These are phyloP conservation scores for Adelognathus sp. DNA, from an alignment of 2,888 invertebrate species.

Conservation along the genomic window DNA sequence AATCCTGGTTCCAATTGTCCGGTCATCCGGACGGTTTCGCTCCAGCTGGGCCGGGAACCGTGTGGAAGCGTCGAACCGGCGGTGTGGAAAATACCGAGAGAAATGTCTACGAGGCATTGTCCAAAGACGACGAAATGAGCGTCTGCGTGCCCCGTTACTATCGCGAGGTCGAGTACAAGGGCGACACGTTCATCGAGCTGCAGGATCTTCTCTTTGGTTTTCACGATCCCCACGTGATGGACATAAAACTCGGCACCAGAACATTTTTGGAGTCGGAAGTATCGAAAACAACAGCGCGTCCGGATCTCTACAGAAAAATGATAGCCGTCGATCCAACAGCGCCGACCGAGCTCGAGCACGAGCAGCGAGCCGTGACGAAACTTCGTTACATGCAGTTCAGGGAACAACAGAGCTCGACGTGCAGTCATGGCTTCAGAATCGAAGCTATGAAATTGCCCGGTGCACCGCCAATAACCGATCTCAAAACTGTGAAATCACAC, in stretches of 20 bases:
- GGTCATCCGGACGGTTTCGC: constrained; percentile 97
- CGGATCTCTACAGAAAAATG: constrained; percentile 98
- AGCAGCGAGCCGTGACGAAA: constrained; percentile 93
- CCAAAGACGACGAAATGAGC: constrained; percentile 87
- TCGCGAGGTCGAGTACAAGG: constrained; percentile 90
- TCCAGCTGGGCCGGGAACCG: constrained; percentile 95
- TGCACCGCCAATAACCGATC: constrained; percentile 91
- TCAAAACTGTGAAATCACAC: constrained; percentile 92
- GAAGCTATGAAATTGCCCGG: constrained; percentile 96
- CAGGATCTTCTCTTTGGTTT: constrained; percentile 96
- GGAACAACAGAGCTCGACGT: constrained; percentile 96
- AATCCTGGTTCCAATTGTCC: constrained; percentile 94
- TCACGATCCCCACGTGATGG: constrained; percentile 96
- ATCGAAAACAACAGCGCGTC: constrained; percentile 90
- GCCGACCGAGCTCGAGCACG: constrained; percentile 92
- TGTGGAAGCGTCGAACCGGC: constrained; percentile 93
- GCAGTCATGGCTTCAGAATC: constrained; percentile 96
- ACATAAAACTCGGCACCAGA: constrained; percentile 97
- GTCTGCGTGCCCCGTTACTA: constrained; percentile 92
- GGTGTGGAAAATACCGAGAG: constrained; percentile 89
- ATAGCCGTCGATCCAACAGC: constrained; percentile 93
- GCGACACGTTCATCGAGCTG: constrained; percentile 95
- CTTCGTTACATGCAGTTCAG: constrained; percentile 98
- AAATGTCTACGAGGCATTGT: constrained; percentile 90
- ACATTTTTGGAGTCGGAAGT: constrained; percentile 98